Percentiles rank a stretch among this genome's conserved stretches.
Conservation (phyloP, 2,888 invertebrate genomes). For the Spisula solida region DNA sequence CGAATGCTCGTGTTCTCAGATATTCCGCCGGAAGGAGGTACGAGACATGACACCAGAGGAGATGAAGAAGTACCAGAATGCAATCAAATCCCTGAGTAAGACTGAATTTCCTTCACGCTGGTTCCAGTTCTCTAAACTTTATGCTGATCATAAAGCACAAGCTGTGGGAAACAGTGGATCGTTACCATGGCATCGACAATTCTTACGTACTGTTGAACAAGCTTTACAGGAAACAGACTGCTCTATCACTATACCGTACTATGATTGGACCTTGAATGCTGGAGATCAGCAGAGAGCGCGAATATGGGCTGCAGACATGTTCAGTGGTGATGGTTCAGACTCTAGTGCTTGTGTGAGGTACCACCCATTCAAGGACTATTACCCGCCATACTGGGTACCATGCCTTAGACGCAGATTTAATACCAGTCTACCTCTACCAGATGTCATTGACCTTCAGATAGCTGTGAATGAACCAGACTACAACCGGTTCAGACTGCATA, state of each 20-base stretch:
- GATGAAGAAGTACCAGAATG: conserved; percentile 81
- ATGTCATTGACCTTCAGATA: conserved; percentile 83
- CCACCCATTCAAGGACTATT: conserved; percentile 85
- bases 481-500: conserved; percentile 80
- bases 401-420: conserved; percentile 85
- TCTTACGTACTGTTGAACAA: conserved; percentile 82
- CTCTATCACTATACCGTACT: conserved; percentile 86
- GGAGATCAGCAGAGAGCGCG: conserved; percentile 81
- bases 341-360: conserved; percentile 81
- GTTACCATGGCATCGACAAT: conserved; percentile 86
- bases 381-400: conserved; percentile 82
- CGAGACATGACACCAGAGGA: conserved; percentile 83
- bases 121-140: conserved; percentile 82
- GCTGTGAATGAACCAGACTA: conserved; percentile 80
- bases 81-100: conserved; percentile 78
- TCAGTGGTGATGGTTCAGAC: conserved; percentile 85
- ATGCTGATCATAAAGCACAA: conserved; percentile 82
- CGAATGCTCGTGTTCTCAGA: conserved; percentile 76
- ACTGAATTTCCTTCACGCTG: conserved; percentile 82
- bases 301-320: conserved; percentile 85
- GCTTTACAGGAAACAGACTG: conserved; percentile 83
- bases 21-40: conserved; percentile 82
- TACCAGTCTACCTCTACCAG: conserved; percentile 80
- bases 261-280: conserved; percentile 86
- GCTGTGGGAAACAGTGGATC: conserved; percentile 82